Percentiles rank a stretch among this genome's conserved stretches.
phyloP scores from a whole-genome alignment of 2,888 invertebrate genomes.

The Cheilosia pagana region DNA sequence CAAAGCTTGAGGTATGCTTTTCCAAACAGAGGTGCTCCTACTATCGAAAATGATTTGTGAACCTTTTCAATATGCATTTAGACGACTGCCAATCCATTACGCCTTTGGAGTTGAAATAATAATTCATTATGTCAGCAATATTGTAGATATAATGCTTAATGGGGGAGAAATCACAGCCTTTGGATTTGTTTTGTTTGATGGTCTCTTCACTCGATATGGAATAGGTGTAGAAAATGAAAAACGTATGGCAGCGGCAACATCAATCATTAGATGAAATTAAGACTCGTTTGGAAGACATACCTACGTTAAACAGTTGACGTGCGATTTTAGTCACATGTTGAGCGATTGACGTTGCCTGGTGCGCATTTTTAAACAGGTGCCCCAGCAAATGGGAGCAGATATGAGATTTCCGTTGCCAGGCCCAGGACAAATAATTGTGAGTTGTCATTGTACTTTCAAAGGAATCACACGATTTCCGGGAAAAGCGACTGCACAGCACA shows the following conservation, averaged over 20 bases:
- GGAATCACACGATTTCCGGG: not conserved
- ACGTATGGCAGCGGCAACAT: not conserved
- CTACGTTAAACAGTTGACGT: not conserved
- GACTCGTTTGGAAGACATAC: not conserved
- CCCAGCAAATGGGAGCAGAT: not conserved
- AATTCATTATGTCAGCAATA: too few relatives aligned
- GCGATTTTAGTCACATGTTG: too few relatives aligned
- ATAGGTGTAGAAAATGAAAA: not conserved
- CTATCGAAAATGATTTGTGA: not conserved
- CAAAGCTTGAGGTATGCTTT: not conserved
- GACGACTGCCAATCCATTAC: not conserved
- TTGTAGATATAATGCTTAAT: too few relatives aligned
- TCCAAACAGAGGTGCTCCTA: not conserved
- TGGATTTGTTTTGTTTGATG: too few relatives aligned
- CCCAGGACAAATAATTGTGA: not conserved
- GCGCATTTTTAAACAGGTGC: not conserved
- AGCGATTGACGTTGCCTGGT: not conserved
- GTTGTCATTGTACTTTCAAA: not conserved
- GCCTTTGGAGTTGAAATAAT: too few relatives aligned
- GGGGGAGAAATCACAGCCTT: too few relatives aligned
- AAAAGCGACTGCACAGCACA: not conserved
- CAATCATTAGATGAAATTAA: not conserved
- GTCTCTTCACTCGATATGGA: too few relatives aligned
- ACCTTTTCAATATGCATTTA: not conserved
- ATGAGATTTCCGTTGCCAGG: not conserved